phyloP scores from a whole-genome alignment of 1,140 invertebrate species.

The Pseudomyrmex concolor region DNA sequence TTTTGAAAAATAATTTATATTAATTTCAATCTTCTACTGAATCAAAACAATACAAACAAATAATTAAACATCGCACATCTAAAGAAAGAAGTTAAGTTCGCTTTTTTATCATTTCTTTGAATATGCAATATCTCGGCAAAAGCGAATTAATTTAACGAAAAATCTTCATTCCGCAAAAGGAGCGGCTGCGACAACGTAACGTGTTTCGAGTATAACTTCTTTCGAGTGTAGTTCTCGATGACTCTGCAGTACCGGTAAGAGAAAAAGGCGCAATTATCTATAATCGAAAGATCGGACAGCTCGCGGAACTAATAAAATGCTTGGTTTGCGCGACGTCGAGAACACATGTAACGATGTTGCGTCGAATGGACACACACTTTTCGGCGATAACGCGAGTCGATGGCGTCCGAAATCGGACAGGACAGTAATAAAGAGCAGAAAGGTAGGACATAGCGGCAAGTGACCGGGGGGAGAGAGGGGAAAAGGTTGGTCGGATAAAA shows the following conservation, averaged over 20 bases:
- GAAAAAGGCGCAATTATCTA: constrained; percentile 32
- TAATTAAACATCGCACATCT: too few relatives aligned
- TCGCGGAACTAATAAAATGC: constrained; percentile 46
- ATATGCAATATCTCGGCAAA: too few relatives aligned
- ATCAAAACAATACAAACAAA: too few relatives aligned
- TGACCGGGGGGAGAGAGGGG: too few relatives aligned
- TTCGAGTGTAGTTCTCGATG: background rate
- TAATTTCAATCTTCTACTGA: too few relatives aligned
- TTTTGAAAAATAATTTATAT: too few relatives aligned
- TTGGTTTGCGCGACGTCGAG: constrained; percentile 36
- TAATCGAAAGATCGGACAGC: constrained; percentile 19
- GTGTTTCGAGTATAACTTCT: background rate
- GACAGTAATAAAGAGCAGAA: constrained; percentile 48
- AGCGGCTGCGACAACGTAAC: too few relatives aligned
- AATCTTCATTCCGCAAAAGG: too few relatives aligned
- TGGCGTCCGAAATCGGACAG: constrained; percentile 47
- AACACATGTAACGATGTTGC: constrained; percentile 48
- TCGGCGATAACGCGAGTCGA: constrained; percentile 21
- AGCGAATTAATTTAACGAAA: too few relatives aligned
- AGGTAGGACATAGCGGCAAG: constrained; percentile 18
- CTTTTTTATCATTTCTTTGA: too few relatives aligned
- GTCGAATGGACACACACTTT: constrained; percentile 33
- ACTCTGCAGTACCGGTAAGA: background rate
- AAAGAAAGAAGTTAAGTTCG: too few relatives aligned
- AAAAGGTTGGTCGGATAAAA: constrained; percentile 27